Evolutionary conservation across 2,797 vertebrate genomes (phyloP), one percentile per base, ranked within the genome.

Genomic region (Malacoraja senta): DNA sequence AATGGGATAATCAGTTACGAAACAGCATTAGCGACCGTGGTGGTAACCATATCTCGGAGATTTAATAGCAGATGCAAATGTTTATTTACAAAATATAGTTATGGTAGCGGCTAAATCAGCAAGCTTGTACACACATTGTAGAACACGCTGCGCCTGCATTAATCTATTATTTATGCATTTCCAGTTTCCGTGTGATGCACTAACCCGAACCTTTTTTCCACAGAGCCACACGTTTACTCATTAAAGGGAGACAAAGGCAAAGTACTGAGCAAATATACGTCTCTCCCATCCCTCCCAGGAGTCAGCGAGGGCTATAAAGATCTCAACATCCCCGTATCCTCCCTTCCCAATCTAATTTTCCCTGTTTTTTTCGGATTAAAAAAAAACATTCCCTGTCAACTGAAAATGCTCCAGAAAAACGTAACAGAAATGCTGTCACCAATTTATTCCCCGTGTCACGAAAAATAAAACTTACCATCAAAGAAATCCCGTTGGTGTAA

Each of bases 241-340:
- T 88, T 88, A 53, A 91, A 24, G 9, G 65, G 24, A 91, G 68
- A 91, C 90, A 91, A 91, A 91, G 90, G 26, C 88, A 24, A 71
- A 71, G 65, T 91, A 7, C 63, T 35, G 65, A 71, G 90, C 68
- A 44, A 91, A 91, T 44, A 44, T 44, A 10, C 90, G 9, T 17
- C 68, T 26, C 13, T 68, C 53, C 88, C 88, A 71, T 91, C 65
- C 29, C 83, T 91, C 63, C 68, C 38, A 29, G 13, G 21, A 74
- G 44, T 24, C 71, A 74, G 90, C 9, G 38, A 0, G 1, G 24
- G 29, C 6, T 44, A 13, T 15, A 38, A 44, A 10, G 8, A 78
- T 79, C 38, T 19, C 13, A 35, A 79, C 35, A 79, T 79, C n/a
- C 77, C 29, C 77, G n/a, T n/a, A 32, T 35, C 78, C 32, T 38